Base-by-base conservation (phyloP, 2,888 invertebrate genomes). In the Heliconius erato region DNA sequence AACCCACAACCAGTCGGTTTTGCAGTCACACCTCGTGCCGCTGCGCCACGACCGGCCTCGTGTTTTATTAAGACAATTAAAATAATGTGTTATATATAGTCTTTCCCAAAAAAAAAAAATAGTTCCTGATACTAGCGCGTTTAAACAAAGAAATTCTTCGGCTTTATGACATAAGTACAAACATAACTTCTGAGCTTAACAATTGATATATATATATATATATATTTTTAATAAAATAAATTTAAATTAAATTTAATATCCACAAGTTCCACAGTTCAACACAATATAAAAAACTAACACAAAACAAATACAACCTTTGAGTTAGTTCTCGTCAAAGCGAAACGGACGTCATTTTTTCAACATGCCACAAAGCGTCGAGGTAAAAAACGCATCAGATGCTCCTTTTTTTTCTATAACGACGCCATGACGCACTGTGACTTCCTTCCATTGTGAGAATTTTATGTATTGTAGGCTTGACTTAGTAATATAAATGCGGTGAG, bases 401-500 rank as follows among this genome's bases (percentile, higher is more conserved):
- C 84, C 87, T 89, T 91, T 90, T 89, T 89, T 90, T 92, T 91
- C 84, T 86, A 87, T 86, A 82, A 85, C 87, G 85, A 84, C 86
- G 85, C 88, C 90, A 93, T 95, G 95, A 95, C 94, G 94, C 95
- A 95, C 80, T 92, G 89, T 91, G 92, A 94, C 95, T 95, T 95
- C 95, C 95, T 95, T 87, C 93, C 94, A 95, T 95, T 95, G 95
- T 95, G 94, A 92, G 92, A 94, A 93, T 79, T 74, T 79, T 81
- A 67, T 79, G 76, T 79, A 80, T 84, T 82, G 79, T 82, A 81
- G 84, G 79, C 81, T 79, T 76, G 79, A 82, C 80, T 83, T 80
- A 77, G 77, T 79, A 54, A 65, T 77, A 59, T 76, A 49, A 67
- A 80, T 59, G 76, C 76, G 71, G 81, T 81, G 69, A 77, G 71